Conservation (phyloP, 2,797 vertebrate species). For the Sitta carolinensis region DNA sequence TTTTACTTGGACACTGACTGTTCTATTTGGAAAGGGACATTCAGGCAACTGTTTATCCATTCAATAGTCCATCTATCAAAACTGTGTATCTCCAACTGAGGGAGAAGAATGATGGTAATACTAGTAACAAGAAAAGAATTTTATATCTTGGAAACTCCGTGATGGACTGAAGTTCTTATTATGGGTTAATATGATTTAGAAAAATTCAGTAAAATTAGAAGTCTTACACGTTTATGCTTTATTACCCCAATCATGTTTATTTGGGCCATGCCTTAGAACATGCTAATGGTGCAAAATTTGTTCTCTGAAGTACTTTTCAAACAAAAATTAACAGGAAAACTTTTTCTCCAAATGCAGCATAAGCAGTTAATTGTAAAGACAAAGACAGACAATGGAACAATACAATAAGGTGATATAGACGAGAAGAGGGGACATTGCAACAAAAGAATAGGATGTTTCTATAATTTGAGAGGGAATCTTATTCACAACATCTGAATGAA, state of each 20-base stretch:
- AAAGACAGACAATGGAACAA: neutral
- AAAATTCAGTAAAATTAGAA: neutral
- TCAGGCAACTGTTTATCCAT: neutral
- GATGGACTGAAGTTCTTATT: neutral
- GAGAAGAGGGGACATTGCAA: neutral
- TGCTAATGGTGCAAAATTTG: neutral
- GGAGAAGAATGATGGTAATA: neutral
- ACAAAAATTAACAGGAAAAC: neutral
- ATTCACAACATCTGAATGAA: neutral
- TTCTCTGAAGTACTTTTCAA: neutral
- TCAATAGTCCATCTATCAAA: neutral
- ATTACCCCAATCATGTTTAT: neutral
- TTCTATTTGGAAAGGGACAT: neutral
- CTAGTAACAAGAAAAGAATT: neutral
- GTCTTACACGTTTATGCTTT: neutral
- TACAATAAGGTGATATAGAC: too few relatives aligned
- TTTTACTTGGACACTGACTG: neutral
- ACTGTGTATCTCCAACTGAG: rapidly evolving
- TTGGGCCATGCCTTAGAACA: neutral
- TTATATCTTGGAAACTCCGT: too few relatives aligned
- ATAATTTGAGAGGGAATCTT: neutral
- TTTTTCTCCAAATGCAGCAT: neutral
- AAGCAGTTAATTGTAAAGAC: neutral
- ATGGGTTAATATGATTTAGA: neutral
- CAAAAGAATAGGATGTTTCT: neutral